Evolutionary conservation across 2,888 invertebrate species (phyloP).

Genomic region (Sphecodes monilicornis): DNA sequence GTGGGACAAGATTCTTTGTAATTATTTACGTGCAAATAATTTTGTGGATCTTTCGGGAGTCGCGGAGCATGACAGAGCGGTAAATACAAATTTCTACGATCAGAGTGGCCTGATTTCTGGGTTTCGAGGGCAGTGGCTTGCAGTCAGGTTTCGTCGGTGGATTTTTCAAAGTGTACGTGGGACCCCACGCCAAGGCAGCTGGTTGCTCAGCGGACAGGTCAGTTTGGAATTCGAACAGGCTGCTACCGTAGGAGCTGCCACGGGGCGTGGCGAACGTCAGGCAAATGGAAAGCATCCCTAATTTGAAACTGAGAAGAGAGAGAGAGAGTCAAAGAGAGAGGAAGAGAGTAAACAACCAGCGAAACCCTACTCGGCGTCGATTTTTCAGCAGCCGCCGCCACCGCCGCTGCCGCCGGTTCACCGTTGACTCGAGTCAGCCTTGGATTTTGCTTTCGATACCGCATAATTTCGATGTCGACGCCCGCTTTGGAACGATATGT

Average conservation of each 20-base stretch:
- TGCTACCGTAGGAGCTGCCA: conserved; percentile 81
- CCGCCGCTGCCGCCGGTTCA: neutral
- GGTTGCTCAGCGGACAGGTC: conserved; percentile 71
- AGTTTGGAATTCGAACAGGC: conserved; percentile 77
- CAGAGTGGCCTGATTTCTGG: neutral
- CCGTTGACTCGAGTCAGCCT: neutral
- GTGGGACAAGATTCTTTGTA: neutral
- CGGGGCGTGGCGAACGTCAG: conserved; percentile 83
- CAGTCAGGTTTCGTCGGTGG: conserved; percentile 4
- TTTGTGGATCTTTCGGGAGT: neutral
- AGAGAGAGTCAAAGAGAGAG: neutral
- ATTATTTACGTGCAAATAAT: neutral
- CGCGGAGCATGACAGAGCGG: neutral
- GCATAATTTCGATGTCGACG: neutral
- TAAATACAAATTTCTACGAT: neutral
- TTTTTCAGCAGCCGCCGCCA: conserved; percentile 26
- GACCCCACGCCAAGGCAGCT: conserved; percentile 62
- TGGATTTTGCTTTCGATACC: conserved; percentile 9
- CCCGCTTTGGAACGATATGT: neutral
- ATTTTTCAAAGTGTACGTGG: conserved; percentile 48
- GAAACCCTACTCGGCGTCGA: conserved; percentile 52
- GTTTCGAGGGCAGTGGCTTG: neutral
- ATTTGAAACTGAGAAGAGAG: conserved; percentile 81
- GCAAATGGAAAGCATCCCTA: conserved; percentile 84
- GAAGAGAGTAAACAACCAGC: conserved; percentile 82